These are phyloP conservation scores for Sycophila sp. DNA, from an alignment of 1,140 invertebrate genomes.

Conservation along the genomic window DNA sequence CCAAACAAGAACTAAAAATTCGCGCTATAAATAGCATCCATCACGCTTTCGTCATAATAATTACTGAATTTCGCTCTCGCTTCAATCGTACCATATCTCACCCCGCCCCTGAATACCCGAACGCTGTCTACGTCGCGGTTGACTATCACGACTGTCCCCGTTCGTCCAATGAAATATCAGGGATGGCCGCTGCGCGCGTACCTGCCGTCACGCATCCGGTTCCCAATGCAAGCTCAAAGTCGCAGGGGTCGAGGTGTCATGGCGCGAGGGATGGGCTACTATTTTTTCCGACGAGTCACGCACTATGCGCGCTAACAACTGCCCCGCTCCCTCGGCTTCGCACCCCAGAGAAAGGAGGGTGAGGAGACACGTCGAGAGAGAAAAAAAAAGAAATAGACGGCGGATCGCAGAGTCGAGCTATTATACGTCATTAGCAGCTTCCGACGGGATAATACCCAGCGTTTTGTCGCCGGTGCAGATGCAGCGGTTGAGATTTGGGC, in stretches of 20 bases:
- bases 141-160: too few species aligned
- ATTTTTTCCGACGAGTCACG: neutral
- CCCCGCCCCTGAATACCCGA: too few species aligned
- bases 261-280: conserved; percentile 5
- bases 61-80: neutral
- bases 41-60: neutral
- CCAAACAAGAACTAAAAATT: too few species aligned
- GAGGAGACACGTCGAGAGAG: too few species aligned
- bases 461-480: conserved; percentile 3
- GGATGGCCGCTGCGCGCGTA: neutral
- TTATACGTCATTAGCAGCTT: conserved; percentile 24
- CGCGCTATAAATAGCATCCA: neutral
- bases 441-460: neutral
- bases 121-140: too few species aligned
- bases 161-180: conserved; percentile 7
- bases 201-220: conserved; percentile 5
- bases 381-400: neutral
- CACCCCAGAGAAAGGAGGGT: too few species aligned
- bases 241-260: neutral
- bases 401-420: conserved; percentile 3
- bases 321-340: neutral
- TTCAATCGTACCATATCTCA: neutral
- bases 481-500: neutral
- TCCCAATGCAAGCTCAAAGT: neutral
- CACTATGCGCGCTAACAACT: neutral